Percentiles rank a stretch among this genome's conserved stretches.
Conservation (phyloP, 2,113 vertebrate species). For the Callipepla californica region DNA sequence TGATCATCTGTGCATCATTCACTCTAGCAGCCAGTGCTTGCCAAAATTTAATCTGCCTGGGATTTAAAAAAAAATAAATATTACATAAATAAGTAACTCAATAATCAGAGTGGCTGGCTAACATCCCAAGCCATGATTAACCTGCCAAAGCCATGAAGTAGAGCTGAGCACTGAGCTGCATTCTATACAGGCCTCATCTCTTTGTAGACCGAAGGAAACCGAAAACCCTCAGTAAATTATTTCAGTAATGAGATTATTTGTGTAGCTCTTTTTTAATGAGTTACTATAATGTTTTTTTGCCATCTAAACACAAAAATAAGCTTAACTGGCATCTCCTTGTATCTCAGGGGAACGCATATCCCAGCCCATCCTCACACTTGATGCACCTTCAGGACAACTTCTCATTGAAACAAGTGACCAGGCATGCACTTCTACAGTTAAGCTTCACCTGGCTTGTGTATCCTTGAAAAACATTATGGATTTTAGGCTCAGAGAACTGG, state of each 20-base stretch:
- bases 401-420: neutral
- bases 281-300: neutral
- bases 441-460: neutral
- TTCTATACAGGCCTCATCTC: neutral
- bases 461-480: neutral
- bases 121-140: neutral
- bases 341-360: neutral
- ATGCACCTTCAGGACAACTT: neutral
- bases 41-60: slow-evolving; percentile 36
- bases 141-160: neutral
- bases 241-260: neutral
- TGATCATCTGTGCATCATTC: slow-evolving; percentile 12
- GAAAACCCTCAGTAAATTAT: neutral
- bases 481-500: neutral
- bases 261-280: neutral
- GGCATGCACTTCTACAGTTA: neutral
- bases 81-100: slow-evolving; percentile 31
- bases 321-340: neutral
- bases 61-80: slow-evolving; percentile 11
- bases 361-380: neutral
- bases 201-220: neutral
- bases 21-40: neutral
- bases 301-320: neutral
- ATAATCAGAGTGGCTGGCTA: slow-evolving; percentile 18
- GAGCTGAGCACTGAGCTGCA: neutral